Conservation (phyloP, 2,797 vertebrate genomes). For the Helicolenus hilgendorfi region DNA sequence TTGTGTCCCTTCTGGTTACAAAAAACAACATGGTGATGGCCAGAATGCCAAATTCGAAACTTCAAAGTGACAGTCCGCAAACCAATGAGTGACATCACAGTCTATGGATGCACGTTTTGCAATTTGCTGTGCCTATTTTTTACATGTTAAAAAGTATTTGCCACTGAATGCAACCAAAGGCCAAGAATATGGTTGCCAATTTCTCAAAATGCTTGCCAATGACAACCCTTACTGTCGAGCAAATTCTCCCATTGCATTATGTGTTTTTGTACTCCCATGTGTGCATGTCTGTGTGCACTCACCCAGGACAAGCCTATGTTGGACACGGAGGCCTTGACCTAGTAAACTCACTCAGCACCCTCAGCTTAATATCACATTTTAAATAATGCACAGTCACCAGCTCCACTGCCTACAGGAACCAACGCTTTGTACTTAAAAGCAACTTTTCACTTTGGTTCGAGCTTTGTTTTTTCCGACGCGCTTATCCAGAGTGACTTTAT, state of each 20-base stretch:
- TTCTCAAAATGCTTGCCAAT: neutral
- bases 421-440: constrained; percentile 21
- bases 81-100: no score
- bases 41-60: no score
- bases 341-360: constrained; percentile 56
- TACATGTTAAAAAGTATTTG: neutral
- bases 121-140: neutral
- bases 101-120: no score
- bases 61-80: no score
- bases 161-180: neutral
- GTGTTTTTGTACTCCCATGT: neutral
- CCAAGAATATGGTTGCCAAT: neutral
- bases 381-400: constrained; percentile 64
- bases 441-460: constrained; percentile 39
- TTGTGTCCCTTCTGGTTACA: no score
- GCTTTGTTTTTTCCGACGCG: constrained; percentile 29
- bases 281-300: neutral
- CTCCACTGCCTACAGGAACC: constrained; percentile 16
- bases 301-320: constrained; percentile 7
- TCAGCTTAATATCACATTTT: constrained; percentile 63
- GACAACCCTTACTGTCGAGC: neutral
- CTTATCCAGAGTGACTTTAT: constrained; percentile 43
- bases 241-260: neutral
- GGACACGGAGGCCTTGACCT: constrained; percentile 49
- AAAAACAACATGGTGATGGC: fast-evolving